A percentile compares a stretch with the other conserved stretches of the same genome.
phyloP scores from a whole-genome alignment of 2,113 vertebrate species.

The Macaca fascicularis region DNA sequence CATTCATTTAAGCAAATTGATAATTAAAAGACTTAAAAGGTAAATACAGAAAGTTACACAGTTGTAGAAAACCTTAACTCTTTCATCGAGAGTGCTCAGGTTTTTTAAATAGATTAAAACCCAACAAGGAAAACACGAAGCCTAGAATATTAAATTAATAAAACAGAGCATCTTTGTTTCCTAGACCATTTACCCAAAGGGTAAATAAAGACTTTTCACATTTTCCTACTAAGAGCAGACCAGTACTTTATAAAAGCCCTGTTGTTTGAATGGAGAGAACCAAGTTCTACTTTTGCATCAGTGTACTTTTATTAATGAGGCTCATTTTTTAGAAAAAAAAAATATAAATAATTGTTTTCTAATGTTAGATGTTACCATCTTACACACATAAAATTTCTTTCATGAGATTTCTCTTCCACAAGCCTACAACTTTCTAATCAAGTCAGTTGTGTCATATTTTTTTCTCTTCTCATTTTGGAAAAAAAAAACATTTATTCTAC shows the following conservation, averaged over 20 bases:
- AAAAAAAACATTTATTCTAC: background rate
- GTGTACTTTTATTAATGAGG: background rate
- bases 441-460: background rate
- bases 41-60: background rate
- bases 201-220: background rate
- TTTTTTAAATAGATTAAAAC: background rate
- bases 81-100: background rate
- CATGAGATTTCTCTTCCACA: background rate
- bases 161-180: background rate
- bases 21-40: background rate
- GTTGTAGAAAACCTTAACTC: background rate
- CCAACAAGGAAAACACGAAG: background rate
- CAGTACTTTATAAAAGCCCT: background rate
- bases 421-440: background rate
- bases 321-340: background rate
- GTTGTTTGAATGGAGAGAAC: background rate
- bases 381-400: background rate
- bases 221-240: background rate
- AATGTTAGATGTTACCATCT: background rate
- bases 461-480: background rate
- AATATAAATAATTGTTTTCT: background rate
- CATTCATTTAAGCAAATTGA: background rate
- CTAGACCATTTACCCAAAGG: background rate
- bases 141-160: background rate
- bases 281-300: background rate